Evolutionary conservation across 2,797 vertebrate genomes (phyloP).

Genomic region (Masticophis lateralis): DNA sequence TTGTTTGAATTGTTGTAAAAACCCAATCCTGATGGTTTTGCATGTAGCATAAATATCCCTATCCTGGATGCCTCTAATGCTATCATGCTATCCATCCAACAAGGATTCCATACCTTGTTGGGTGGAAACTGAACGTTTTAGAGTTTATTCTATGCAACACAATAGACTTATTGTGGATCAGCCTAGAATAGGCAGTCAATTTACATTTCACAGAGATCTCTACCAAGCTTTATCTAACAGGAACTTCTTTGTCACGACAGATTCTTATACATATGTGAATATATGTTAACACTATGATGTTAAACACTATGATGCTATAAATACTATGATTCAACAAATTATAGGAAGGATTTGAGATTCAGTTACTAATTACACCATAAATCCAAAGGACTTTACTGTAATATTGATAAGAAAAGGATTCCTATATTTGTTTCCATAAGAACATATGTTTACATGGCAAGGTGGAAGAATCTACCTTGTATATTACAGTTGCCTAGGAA

Average conservation of each 20-base stretch:
- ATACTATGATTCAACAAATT: background rate
- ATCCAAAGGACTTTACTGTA: background rate
- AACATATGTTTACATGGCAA: background rate
- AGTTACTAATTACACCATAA: constrained; percentile 4
- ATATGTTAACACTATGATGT: constrained; percentile 30
- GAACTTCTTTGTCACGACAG: constrained; percentile 39
- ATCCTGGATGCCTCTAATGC: background rate
- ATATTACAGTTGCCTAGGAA: constrained; percentile 3
- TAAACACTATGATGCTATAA: no score
- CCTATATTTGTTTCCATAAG: background rate
- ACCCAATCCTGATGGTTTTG: background rate
- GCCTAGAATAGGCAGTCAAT: constrained; percentile 46
- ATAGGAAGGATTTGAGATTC: constrained; percentile 11
- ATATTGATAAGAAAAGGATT: background rate
- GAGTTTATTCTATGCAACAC: background rate
- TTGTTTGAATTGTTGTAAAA: background rate
- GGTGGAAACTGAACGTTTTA: background rate
- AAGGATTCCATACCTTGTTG: no score
- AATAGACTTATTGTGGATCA: background rate
- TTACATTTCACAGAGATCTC: constrained; percentile 45
- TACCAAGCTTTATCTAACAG: constrained; percentile 53
- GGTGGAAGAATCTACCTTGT: background rate
- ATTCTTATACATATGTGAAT: constrained; percentile 32
- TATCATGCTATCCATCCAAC: no score
- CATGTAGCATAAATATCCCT: background rate